Percentiles rank a stretch among this genome's conserved stretches.
phyloP scores from a whole-genome alignment of 1,140 invertebrate species.

The Heliconius congener region DNA sequence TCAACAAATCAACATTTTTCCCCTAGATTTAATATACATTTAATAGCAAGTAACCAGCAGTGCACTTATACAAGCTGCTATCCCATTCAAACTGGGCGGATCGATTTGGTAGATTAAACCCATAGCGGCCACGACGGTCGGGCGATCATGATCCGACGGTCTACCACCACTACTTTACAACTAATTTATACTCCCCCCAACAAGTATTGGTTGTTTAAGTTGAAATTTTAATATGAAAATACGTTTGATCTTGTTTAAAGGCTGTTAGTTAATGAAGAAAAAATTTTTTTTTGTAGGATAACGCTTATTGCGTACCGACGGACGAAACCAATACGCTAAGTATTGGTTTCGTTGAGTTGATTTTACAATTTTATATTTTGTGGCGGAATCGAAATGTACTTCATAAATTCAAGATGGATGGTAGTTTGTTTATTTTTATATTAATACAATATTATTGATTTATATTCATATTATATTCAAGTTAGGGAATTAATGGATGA shows the following conservation, averaged over 20 bases:
- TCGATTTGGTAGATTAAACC: conserved; percentile 37
- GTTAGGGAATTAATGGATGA: neutral
- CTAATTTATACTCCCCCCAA: conserved; percentile 27
- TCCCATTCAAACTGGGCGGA: conserved; percentile 16
- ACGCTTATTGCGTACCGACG: neutral
- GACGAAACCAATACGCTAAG: too few species aligned
- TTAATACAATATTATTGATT: too few species aligned
- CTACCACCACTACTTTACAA: conserved; percentile 29
- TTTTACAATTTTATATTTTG: too few species aligned
- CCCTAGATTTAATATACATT: neutral
- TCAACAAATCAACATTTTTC: neutral
- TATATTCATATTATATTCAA: too few species aligned
- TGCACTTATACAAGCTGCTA: neutral
- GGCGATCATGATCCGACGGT: conserved; percentile 23
- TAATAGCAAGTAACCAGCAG: neutral
- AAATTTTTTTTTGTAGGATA: neutral
- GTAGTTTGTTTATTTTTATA: too few species aligned
- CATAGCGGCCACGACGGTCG: conserved; percentile 27
- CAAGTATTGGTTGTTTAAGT: conserved; percentile 2
- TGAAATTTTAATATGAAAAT: conserved; percentile 4
- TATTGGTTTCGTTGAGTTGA: too few species aligned
- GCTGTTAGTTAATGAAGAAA: neutral
- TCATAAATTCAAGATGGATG: too few species aligned
- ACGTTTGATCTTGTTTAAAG: neutral
- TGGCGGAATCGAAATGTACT: too few species aligned